Base-by-base conservation (phyloP, 1,140 invertebrate species). In the Belonocnema kinseyi region DNA sequence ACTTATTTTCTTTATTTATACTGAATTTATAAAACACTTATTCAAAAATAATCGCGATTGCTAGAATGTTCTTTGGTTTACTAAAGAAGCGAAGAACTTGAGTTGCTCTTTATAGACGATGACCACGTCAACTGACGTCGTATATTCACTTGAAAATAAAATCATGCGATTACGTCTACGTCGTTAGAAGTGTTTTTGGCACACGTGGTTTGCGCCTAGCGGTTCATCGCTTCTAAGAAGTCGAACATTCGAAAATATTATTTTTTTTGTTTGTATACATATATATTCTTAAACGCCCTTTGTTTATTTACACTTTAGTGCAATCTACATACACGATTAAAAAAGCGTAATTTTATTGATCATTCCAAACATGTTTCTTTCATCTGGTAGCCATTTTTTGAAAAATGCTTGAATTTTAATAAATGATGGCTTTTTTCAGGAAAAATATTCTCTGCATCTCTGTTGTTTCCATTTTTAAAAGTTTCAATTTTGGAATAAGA, bases 61-160 rank as follows among this genome's bases (percentile, higher is more conserved):
- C 26, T 66, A 54, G 53, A 72, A 21, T 50, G 52, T 72, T 77
- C 70, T 54, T 50, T 76, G 71, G 61, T 76, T 79, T 56, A 80
- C 70, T 61, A 66, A 81, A 33, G 14, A 33, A 16, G 21, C 46
- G n/a, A 17, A 12, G 72, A 51, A 17, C 14, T 10, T 21, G 33
- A 12, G 53, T 33, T 19, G 26, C 61, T 66, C 33, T 80, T 78
- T 83, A 84, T 83, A 81, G 50, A 54, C 70, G 72, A 61, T 61
- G 14, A 46, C 46, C 40, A 72, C 40, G 77, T 61, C 66, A 75
- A 46, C 53, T 40, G 66, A 46, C 40, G 40, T 46, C 21, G 17
- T 21, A 58, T 21, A 16, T 13, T 51, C 13, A 21, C 56, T 14
- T 53, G 46, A 66, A 75, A 82, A 77, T 80, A 80, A 72, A 40